Percentiles rank a stretch among this genome's conserved stretches.
Conservation (phyloP, 1,140 invertebrate species). For the Drosophila auraria region DNA sequence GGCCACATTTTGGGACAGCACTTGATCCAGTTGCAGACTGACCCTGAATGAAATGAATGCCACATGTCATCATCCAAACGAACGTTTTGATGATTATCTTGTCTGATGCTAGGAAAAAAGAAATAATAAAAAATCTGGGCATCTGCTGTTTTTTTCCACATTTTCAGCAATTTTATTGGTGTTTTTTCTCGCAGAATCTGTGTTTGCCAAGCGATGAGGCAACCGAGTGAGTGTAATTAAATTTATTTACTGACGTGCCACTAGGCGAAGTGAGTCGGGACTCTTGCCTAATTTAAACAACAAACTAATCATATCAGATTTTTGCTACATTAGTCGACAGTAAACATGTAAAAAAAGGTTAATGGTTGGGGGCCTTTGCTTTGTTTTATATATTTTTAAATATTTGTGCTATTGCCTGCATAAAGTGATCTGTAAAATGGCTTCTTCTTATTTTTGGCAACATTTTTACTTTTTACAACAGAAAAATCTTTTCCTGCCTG, state of each 20-base stretch:
- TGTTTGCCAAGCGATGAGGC: slow-evolving; percentile 38
- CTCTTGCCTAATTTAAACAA: slow-evolving; percentile 53
- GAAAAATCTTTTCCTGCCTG: slow-evolving; percentile 69
- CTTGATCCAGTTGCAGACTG: slow-evolving; percentile 69
- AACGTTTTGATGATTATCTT: slow-evolving; percentile 39
- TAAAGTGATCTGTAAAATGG: slow-evolving; percentile 7
- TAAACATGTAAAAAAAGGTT: slow-evolving; percentile 46
- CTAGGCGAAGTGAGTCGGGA: slow-evolving; percentile 30
- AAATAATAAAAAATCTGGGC: slow-evolving; percentile 41
- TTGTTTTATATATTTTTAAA: slow-evolving; percentile 22
- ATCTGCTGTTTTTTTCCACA: slow-evolving; percentile 52
- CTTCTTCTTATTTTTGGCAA: slow-evolving; percentile 56
- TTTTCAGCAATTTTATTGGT: slow-evolving; percentile 57
- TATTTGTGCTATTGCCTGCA: not conserved
- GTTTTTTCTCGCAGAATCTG: slow-evolving; percentile 19
- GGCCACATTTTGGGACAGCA: slow-evolving; percentile 46
- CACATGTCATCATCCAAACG: slow-evolving; percentile 61
- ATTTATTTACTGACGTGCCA: slow-evolving; percentile 71
- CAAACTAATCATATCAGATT: slow-evolving; percentile 55
- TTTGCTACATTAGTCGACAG: slow-evolving; percentile 52
- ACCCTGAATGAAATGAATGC: slow-evolving; percentile 67
- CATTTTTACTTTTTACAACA: slow-evolving; percentile 69
- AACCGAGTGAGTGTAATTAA: slow-evolving; percentile 68
- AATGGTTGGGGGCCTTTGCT: slow-evolving; percentile 11
- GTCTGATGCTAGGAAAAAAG: slow-evolving; percentile 14